These are phyloP conservation scores for Alcis repandata DNA, from an alignment of 2,888 invertebrate species.

Conservation along the genomic window DNA sequence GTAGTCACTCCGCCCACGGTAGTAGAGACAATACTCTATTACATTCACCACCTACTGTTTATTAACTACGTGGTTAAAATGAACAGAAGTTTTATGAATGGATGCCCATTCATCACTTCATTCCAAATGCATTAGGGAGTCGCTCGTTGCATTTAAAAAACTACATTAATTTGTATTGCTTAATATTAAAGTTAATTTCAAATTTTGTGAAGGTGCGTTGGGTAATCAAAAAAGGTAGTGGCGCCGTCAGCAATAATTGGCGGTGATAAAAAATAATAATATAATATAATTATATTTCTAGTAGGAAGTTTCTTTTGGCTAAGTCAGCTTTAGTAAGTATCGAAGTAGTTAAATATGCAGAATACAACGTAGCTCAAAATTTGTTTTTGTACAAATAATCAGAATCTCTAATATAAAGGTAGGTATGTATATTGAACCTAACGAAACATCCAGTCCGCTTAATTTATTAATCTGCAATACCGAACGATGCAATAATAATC, in stretches of 20 bases:
- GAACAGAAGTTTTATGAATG: slow-evolving; percentile 56
- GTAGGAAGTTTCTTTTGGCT: no score
- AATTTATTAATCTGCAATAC: no score
- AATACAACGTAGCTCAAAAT: no score
- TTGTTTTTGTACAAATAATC: no score
- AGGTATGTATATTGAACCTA: no score
- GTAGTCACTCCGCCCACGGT: slow-evolving; percentile 64
- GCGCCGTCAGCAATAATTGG: neutral
- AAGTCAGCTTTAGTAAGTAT: no score
- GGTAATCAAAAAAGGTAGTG: slow-evolving; percentile 8
- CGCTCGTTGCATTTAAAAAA: slow-evolving; percentile 43
- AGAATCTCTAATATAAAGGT: no score
- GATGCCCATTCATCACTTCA: slow-evolving; percentile 56
- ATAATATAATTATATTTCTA: no score
- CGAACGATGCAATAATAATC: no score
- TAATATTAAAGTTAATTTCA: slow-evolving; percentile 33
- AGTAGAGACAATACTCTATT: slow-evolving; percentile 78
- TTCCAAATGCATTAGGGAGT: slow-evolving; percentile 47
- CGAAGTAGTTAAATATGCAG: no score
- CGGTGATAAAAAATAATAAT: no score
- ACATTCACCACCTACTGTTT: slow-evolving; percentile 72
- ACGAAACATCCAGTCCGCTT: no score
- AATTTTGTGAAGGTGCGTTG: slow-evolving; percentile 28
- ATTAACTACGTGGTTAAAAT: slow-evolving; percentile 52
- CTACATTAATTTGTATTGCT: slow-evolving; percentile 32